Conservation (phyloP, 2,888 invertebrate species). For the Electrophaes corylata region DNA sequence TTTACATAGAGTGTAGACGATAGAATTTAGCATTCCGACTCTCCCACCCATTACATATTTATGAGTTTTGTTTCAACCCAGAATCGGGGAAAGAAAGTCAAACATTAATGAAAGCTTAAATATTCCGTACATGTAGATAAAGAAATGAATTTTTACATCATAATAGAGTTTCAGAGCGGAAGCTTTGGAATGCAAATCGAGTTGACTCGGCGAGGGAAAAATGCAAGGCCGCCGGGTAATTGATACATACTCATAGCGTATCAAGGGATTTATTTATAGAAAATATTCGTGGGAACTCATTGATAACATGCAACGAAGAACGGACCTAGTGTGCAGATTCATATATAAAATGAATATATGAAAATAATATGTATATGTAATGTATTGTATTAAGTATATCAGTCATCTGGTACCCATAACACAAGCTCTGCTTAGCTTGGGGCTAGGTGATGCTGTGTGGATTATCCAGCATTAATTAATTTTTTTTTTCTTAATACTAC, state of each 20-base stretch:
- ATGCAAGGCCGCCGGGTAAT: conserved; percentile 25
- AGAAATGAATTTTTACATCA: conserved; percentile 76
- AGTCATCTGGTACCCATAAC: no score
- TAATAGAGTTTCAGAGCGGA: conserved; percentile 53
- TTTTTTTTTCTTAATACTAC: no score
- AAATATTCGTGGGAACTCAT: conserved; percentile 1
- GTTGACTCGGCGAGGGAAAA: conserved; percentile 47
- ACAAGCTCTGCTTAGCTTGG: no score
- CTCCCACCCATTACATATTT: conserved; percentile 76
- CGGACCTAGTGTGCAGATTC: no score
- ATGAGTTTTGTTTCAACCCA: conserved; percentile 75
- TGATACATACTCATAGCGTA: conserved; percentile 23
- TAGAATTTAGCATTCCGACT: conserved; percentile 70
- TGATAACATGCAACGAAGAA: no score
- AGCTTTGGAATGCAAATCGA: conserved; percentile 67
- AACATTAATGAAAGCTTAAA: conserved; percentile 81
- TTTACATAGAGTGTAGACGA: conserved; percentile 62
- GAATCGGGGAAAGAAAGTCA: conserved; percentile 76
- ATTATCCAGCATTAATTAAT: no score
- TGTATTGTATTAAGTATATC: no score
- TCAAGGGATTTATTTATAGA: conserved; percentile 2
- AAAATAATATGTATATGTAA: background rate
- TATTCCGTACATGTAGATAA: conserved; percentile 79
- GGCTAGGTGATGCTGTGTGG: no score
- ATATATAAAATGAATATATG: background rate